Conservation (phyloP, 2,888 invertebrate species). For the Odontomyia ornata region DNA sequence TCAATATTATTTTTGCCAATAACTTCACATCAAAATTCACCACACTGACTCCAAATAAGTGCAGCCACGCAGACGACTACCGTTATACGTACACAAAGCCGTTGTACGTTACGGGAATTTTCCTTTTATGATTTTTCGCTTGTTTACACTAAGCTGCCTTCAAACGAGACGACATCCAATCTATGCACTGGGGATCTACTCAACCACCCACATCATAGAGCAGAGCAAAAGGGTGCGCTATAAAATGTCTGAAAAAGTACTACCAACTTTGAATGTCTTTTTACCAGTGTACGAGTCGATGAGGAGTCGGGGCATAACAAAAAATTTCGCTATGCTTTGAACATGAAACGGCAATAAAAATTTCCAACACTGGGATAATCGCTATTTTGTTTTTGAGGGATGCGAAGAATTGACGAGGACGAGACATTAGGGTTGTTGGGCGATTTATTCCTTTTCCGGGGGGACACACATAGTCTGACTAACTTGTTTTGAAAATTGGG, state of each 20-base stretch:
- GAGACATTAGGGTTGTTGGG: conserved; percentile 28
- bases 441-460: conserved; percentile 2
- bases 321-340: conserved; percentile 23
- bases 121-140: conserved; percentile 43
- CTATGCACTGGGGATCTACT: background rate
- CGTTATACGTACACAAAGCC: background rate
- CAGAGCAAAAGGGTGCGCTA: background rate
- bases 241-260: conserved; percentile 33
- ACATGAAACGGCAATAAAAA: conserved; percentile 47
- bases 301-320: conserved; percentile 25
- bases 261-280: background rate
- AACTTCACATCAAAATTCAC: conserved; percentile 2
- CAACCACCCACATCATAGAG: background rate
- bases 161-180: conserved; percentile 4
- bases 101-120: conserved; percentile 6
- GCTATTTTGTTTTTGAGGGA: conserved; percentile 31
- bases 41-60: background rate
- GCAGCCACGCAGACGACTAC: conserved; percentile 21
- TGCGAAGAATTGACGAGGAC: background rate
- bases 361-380: conserved; percentile 45
- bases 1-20: conserved; percentile 17
- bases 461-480: background rate
- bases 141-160: conserved; percentile 42
- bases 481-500: too few relatives aligned
- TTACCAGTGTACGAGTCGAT: background rate